These are phyloP conservation scores for Petrocephalus microphthalmus DNA, from an alignment of 2,113 vertebrate species.

Conservation along the genomic window DNA sequence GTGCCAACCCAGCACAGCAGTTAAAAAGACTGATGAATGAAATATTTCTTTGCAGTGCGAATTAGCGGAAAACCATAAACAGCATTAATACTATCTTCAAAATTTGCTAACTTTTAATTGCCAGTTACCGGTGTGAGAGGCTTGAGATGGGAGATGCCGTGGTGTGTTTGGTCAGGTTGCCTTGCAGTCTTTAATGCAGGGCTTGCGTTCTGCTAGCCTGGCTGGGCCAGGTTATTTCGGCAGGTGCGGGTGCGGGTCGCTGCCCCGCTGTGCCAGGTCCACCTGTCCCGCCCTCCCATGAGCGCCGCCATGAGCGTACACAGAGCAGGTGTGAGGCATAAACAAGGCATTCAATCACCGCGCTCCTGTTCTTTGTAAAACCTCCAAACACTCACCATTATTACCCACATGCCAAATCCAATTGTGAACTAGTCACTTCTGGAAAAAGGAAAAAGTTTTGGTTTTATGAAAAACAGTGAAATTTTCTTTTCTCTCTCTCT, in stretches of 20 bases:
- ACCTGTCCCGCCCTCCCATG: background rate
- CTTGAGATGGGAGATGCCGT: background rate
- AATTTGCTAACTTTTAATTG: background rate
- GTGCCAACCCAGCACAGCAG: too few species aligned
- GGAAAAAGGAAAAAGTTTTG: slow-evolving; percentile 32
- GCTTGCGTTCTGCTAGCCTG: background rate
- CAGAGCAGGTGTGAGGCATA: background rate
- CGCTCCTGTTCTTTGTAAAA: background rate
- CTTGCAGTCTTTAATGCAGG: background rate
- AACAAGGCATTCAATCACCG: background rate
- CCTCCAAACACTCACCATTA: background rate
- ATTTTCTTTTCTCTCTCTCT: background rate
- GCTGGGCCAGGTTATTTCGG: background rate
- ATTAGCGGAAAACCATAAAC: too few species aligned
- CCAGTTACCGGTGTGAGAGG: background rate
- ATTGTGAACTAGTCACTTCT: background rate
- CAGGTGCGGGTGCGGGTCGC: background rate
- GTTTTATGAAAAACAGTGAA: slow-evolving; percentile 41
- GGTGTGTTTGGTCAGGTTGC: background rate
- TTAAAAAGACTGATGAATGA: too few species aligned
- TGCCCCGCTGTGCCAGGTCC: background rate
- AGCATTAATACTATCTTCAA: background rate
- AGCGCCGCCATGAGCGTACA: background rate
- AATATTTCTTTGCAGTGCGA: too few species aligned
- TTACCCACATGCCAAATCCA: background rate